Evolutionary conservation across 2,797 vertebrate species (phyloP), one percentile per base, ranked within the genome.

Genomic region (Brachyrhaphis roseni): DNA sequence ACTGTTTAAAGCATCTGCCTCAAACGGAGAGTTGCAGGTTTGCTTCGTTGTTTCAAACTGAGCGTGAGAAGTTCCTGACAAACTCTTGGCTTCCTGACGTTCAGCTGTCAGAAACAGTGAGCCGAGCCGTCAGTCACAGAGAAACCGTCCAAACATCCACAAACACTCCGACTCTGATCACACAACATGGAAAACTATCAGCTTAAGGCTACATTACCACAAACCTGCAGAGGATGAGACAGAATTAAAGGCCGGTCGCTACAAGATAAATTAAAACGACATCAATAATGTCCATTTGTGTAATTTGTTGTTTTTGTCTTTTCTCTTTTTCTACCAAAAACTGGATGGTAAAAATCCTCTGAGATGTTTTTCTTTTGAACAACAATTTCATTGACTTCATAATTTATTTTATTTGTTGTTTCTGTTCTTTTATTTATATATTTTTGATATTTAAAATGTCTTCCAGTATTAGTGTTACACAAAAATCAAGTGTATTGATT

Each of bases 51-150:
- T 87, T 77, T 68, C 36, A 68, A 64, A 86, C 80, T 80, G 78
- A 77, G 62, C 82, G 86, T 86, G 82, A 88, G 28, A 31, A 77
- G 78, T 85, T 51, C 26, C 85, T 78, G 86, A 73, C 89, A 82
- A 89, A 78, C 76, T 79, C 78, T 82, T 80, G 78, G 87, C 83
- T 76, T 88, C 87, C 86, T 26, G 82, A 81, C 77, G 85, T 55
- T 88, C 83, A 66, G 84, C 83, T 88, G 87, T 86, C 90, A 86
- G 73, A 31, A 31, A 4, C 57, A 82, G 72, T 80, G 84, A 89
- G 79, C 45, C 0, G 59, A 90, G 82, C 5, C 80, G 86, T 88
- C 89, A 73, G 43, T 90, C 88, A 91, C 53, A 66, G 71, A 0
- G 39, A 1, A 49, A 82, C 82, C 74, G 75, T 31, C 84, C 74